These are phyloP conservation scores for Ailurus styani DNA, from an alignment of 2,113 vertebrate species.

Conservation along the genomic window DNA sequence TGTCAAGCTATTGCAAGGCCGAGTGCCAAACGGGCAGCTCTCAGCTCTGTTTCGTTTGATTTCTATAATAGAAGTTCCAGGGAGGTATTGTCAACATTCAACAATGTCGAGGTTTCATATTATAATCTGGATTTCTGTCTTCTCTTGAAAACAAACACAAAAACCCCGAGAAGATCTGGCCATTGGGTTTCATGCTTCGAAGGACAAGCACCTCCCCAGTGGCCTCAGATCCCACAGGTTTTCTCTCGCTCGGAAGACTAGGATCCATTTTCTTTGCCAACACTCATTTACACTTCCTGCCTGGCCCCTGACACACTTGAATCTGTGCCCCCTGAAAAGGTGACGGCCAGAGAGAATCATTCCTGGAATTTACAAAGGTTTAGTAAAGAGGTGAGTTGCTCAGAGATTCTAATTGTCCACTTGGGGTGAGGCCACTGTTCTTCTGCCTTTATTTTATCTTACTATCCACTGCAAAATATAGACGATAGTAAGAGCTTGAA, in stretches of 20 bases:
- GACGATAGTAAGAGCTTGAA: neutral
- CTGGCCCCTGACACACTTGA: neutral
- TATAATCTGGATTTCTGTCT: neutral
- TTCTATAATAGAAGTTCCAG: neutral
- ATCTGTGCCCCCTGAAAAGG: neutral
- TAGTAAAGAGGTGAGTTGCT: neutral
- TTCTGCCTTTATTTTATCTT: neutral
- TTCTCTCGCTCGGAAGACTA: neutral
- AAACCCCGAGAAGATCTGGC: no score
- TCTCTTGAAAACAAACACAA: neutral
- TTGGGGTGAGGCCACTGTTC: no score
- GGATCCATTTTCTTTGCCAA: neutral
- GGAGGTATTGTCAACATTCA: neutral
- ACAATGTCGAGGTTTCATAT: neutral
- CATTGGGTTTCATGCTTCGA: neutral
- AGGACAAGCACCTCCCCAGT: neutral
- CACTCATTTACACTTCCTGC: neutral
- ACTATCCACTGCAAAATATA: neutral
- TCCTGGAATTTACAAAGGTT: neutral
- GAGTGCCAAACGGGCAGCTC: no score
- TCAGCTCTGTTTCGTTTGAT: neutral
- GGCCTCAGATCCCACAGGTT: neutral
- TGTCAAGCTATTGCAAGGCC: neutral
- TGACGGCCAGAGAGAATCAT: neutral
- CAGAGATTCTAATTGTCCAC: neutral